These are phyloP conservation scores for Sapajus apella DNA, from an alignment of 2,113 vertebrate genomes.

Conservation along the genomic window DNA sequence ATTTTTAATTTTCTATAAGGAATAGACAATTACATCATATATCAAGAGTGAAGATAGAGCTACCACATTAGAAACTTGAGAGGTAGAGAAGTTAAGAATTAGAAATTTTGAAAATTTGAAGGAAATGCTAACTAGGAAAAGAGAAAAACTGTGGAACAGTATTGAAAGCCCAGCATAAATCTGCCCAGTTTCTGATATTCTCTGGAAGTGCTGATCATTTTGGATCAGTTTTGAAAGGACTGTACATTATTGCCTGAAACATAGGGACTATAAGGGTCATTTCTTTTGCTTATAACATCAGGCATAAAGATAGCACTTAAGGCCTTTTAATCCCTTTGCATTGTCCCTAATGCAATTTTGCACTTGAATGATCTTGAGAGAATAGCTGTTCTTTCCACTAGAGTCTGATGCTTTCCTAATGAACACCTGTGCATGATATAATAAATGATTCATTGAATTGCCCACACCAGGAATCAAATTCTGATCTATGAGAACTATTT, in stretches of 20 bases:
- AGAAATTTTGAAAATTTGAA: background rate
- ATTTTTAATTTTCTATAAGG: background rate
- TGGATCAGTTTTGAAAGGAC: background rate
- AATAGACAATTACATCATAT: background rate
- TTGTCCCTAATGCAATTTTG: constrained; percentile 75
- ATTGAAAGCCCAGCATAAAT: background rate
- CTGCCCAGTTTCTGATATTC: background rate
- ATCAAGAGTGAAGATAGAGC: background rate
- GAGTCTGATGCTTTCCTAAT: constrained; percentile 61
- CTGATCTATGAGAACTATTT: background rate
- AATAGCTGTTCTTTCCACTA: constrained; percentile 64
- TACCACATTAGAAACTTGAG: background rate
- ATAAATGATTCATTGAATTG: constrained; percentile 70
- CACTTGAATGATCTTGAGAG: constrained; percentile 76
- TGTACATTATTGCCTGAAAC: background rate
- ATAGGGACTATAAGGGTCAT: constrained; percentile 45
- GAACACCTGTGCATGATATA: constrained; percentile 69
- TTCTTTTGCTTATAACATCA: constrained; percentile 70
- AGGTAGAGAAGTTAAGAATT: background rate
- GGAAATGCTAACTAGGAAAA: background rate
- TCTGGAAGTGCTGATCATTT: background rate
- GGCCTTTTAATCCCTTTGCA: constrained; percentile 67
- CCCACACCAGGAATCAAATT: constrained; percentile 69
- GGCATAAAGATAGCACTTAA: constrained; percentile 66
- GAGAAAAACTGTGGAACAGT: rapidly evolving